These are phyloP conservation scores for Plemyria rubiginata DNA, from an alignment of 2,888 invertebrate genomes.

Conservation along the genomic window DNA sequence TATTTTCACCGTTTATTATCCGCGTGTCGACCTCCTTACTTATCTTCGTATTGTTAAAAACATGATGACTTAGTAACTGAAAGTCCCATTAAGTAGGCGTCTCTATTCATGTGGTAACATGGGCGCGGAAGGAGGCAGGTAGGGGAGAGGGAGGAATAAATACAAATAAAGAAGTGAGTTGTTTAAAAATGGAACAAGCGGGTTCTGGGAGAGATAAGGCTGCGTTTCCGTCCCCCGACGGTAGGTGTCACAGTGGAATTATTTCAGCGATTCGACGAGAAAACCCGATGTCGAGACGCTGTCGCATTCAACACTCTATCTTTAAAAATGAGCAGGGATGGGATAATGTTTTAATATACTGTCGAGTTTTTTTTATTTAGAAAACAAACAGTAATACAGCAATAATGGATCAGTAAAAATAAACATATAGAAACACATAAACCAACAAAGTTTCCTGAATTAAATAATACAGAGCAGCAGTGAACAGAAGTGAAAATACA, in stretches of 20 bases:
- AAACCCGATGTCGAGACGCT: conserved; percentile 78
- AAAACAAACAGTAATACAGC: too few relatives aligned
- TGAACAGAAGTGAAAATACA: too few relatives aligned
- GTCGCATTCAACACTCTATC: conserved; percentile 82
- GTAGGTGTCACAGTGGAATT: conserved; percentile 72
- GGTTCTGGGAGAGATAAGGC: conserved; percentile 81
- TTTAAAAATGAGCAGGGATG: conserved; percentile 79
- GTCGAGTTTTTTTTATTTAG: conserved; percentile 23
- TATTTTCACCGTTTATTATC: conserved; percentile 82
- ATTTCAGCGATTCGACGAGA: conserved; percentile 80
- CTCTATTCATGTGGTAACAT: conserved; percentile 81
- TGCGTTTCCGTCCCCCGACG: conserved; percentile 77
- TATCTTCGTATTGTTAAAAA: conserved; percentile 81
- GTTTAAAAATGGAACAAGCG: conserved; percentile 84
- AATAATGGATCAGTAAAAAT: too few relatives aligned
- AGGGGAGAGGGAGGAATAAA: conserved; percentile 63
- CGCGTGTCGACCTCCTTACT: conserved; percentile 74
- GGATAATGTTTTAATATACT: conserved; percentile 18
- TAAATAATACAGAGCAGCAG: too few relatives aligned
- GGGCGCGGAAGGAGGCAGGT: conserved; percentile 60
- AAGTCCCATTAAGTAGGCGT: conserved; percentile 82
- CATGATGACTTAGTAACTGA: conserved; percentile 84
- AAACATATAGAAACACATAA: too few relatives aligned
- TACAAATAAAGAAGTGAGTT: conserved; percentile 83
- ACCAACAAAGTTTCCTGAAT: too few relatives aligned